Evolutionary conservation across 2,888 invertebrate genomes (phyloP), one percentile per base, ranked within the genome.

Genomic region (Drosophila mulleri): DNA sequence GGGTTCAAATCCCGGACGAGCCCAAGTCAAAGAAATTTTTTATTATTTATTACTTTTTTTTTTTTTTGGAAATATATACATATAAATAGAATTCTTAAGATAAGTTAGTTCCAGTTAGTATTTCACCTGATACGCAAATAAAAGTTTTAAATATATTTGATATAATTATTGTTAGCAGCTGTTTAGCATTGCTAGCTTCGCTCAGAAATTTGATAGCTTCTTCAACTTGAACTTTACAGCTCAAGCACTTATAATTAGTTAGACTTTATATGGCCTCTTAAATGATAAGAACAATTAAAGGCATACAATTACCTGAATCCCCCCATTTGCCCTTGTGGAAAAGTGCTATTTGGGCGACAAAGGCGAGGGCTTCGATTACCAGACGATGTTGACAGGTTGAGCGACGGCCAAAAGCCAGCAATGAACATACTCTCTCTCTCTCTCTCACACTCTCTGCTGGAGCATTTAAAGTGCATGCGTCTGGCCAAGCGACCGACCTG

Each of bases 1-100:
- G 93, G 93, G 93, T 93, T 93, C 93, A 93, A 93, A 92, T 93
- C 93, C 93, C 93, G 93, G 93, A 93, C 93, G 93, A 92, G 92
- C 93, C 92, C 92, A 88, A 85, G 81, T 0, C 8, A 23, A 2
- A 12, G 6, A 2, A 0, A 1, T 0, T 18, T 63, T 67, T 71
- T 66, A 8, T 29, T 29, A 23, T 29, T 29, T 29, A n/a, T 29
- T 29, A 29, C 62, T 67, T 26, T 37, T 14, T 37, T 32, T 32
- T 48, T 39, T 37, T 54, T 39, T 23, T n/a, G 11, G 20, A 23
- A 23, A 16, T 29, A 26, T 23, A 16, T 37, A 26, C 16, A 16
- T 37, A 16, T 4, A 37, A 2, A 5, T 8, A 5, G 0, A 8
- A 23, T 14, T 32, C 4, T 14, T 0, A 3, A 52, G 50, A 52